Percentiles rank a stretch among this genome's conserved stretches.
Evolutionary conservation across 1,140 invertebrate species (phyloP).

Genomic region (Drosophila navojoa): DNA sequence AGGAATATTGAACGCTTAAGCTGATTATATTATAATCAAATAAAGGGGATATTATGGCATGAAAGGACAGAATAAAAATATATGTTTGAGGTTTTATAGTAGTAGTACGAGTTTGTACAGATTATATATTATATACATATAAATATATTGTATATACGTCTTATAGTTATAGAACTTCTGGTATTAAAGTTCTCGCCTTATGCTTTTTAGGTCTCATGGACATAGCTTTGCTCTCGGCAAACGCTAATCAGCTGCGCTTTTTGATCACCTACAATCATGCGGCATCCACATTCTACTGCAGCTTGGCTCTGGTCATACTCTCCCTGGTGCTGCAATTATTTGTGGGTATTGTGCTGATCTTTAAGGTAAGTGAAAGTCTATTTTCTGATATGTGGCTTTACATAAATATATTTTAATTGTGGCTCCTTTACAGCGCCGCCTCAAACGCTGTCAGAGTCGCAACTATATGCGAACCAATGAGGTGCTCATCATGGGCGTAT

Average conservation of each 20-base stretch:
- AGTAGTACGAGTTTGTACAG: too few species aligned
- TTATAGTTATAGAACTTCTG: too few species aligned
- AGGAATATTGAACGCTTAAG: too few species aligned
- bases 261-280: conserved; percentile 86
- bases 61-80: too few species aligned
- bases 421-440: conserved; percentile 50
- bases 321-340: conserved; percentile 87
- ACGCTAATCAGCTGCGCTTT: conserved; percentile 91
- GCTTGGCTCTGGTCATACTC: conserved; percentile 85
- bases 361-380: conserved; percentile 84
- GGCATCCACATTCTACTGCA: conserved; percentile 85
- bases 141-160: too few species aligned
- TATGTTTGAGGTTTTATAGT: too few species aligned
- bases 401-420: neutral
- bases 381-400: neutral
- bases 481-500: conserved; percentile 87
- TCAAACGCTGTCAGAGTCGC: conserved; percentile 46
- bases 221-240: conserved; percentile 88
- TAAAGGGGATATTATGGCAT: too few species aligned
- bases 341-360: conserved; percentile 87
- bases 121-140: too few species aligned
- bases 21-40: too few species aligned
- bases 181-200: too few species aligned
- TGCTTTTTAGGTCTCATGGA: conserved; percentile 87
- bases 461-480: conserved; percentile 85